Percentiles rank a stretch among this genome's conserved stretches.
Evolutionary conservation across 2,797 vertebrate species (phyloP).

Genomic region (Urophycis tenuis): DNA sequence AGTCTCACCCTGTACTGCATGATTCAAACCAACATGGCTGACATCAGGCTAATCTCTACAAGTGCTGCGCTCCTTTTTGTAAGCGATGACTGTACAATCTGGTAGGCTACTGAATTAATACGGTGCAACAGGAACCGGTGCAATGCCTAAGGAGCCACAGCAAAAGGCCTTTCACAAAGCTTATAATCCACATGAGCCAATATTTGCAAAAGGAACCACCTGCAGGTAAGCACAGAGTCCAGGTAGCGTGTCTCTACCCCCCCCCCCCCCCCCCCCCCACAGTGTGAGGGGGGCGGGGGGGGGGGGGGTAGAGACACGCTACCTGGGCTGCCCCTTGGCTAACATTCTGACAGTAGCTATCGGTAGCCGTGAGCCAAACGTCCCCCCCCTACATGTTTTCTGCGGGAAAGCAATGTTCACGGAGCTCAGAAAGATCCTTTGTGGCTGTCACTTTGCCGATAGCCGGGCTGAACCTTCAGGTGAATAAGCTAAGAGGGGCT

Average conservation of each 20-base stretch:
- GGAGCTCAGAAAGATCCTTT: conserved; percentile 14
- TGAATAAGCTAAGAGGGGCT: background rate
- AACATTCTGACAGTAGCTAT: conserved; percentile 23
- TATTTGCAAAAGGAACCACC: conserved; percentile 5
- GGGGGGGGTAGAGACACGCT: no score
- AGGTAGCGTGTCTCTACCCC: conserved; percentile 9
- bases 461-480: background rate
- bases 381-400: conserved; percentile 15
- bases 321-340: background rate
- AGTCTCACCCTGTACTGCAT: background rate
- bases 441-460: background rate
- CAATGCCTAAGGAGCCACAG: background rate
- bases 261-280: background rate
- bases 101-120: background rate
- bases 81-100: background rate
- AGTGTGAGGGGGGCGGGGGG: no score
- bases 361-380: conserved; percentile 14
- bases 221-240: background rate
- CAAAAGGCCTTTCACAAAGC: background rate
- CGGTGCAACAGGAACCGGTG: background rate
- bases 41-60: background rate
- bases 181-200: background rate
- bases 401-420: conserved; percentile 13
- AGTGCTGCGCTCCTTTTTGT: background rate
- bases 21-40: background rate